These are phyloP conservation scores for Pseudococcus jackbeardsleyi DNA, from an alignment of 2,888 invertebrate species.

Conservation along the genomic window DNA sequence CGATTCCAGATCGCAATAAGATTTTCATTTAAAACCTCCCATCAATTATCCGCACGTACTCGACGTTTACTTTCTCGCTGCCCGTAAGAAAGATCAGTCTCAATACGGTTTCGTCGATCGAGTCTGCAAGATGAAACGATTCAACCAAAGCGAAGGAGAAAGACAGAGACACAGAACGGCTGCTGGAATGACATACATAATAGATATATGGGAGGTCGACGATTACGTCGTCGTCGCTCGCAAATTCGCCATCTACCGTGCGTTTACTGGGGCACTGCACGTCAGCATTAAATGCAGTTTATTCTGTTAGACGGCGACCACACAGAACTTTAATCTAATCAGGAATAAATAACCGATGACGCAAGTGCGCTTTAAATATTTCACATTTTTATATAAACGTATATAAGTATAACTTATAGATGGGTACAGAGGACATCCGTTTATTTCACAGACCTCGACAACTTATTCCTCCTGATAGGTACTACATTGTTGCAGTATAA, in stretches of 20 bases:
- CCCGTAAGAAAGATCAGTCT: too few species aligned
- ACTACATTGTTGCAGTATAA: neutral
- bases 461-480: too few species aligned
- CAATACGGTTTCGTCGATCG: neutral
- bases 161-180: neutral
- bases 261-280: constrained; percentile 63
- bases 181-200: constrained; percentile 59
- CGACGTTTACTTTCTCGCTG: neutral
- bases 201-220: constrained; percentile 62
- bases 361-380: constrained; percentile 37
- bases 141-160: neutral
- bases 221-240: constrained; percentile 61
- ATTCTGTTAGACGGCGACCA: constrained; percentile 61
- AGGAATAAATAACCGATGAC: constrained; percentile 61
- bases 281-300: constrained; percentile 62
- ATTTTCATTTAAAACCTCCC: neutral
- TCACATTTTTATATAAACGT: neutral
- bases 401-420: neutral
- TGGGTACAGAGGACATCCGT: neutral
- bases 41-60: neutral
- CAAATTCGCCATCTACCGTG: constrained; percentile 54
- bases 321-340: constrained; percentile 62
- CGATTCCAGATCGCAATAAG: neutral
- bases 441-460: neutral
- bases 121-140: neutral